A percentile compares a stretch with the other conserved stretches of the same genome.
Conservation (phyloP, 2,888 invertebrate species). For the Temnothorax ravouxi region DNA sequence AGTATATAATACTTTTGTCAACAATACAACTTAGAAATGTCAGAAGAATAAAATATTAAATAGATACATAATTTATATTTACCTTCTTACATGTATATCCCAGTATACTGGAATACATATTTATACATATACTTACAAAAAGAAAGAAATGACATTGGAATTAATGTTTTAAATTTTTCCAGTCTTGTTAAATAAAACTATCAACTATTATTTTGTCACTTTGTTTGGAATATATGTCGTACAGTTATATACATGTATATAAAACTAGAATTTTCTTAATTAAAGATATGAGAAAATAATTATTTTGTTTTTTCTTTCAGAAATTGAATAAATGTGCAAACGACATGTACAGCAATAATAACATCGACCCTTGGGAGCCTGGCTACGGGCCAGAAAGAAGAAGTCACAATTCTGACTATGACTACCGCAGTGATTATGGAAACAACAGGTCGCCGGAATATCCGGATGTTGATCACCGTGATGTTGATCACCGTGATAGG, state of each 20-base stretch:
- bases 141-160: not conserved
- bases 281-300: not conserved
- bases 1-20: not conserved
- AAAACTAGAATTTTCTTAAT: not conserved
- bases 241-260: not conserved
- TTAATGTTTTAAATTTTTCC: conserved; percentile 40
- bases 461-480: conserved; percentile 76
- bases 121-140: not conserved
- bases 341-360: conserved; percentile 82
- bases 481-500: conserved; percentile 78
- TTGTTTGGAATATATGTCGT: not conserved
- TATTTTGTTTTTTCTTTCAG: conserved; percentile 61
- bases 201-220: conserved; percentile 1
- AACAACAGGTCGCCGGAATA: conserved; percentile 83
- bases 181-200: conserved; percentile 31
- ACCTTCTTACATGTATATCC: not conserved
- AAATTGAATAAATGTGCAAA: conserved; percentile 62
- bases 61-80: not conserved
- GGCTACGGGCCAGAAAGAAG: conserved; percentile 83
- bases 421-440: conserved; percentile 81
- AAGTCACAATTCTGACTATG: conserved; percentile 79
- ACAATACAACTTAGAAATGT: not conserved
- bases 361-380: conserved; percentile 85
- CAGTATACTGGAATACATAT: not conserved
- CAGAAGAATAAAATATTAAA: not conserved